phyloP scores from a whole-genome alignment of 2,888 invertebrate species.

The Drosophila algonquin region DNA sequence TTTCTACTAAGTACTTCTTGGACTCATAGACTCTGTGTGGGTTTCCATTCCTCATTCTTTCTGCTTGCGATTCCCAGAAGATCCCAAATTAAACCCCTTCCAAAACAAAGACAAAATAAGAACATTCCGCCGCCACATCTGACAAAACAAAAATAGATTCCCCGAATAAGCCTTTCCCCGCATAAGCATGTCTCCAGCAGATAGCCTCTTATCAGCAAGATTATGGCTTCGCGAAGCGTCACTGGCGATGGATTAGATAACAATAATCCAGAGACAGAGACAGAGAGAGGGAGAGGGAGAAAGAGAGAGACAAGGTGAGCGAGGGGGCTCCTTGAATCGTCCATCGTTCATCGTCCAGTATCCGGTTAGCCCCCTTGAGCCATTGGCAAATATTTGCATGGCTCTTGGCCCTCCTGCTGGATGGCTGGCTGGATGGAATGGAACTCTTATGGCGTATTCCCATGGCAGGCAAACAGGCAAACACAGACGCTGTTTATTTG shows the following conservation, averaged over 20 bases:
- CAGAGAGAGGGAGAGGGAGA: slow-evolving; percentile 10
- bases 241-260: slow-evolving; percentile 36
- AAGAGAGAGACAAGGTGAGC: no score
- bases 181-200: neutral
- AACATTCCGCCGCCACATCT: neutral
- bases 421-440: neutral
- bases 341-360: slow-evolving; percentile 27
- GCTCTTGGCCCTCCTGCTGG: slow-evolving; percentile 41
- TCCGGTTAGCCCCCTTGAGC: slow-evolving; percentile 42
- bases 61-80: no score
- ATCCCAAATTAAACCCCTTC: no score
- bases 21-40: no score
- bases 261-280: slow-evolving; percentile 32
- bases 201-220: neutral
- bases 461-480: slow-evolving; percentile 30
- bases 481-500: slow-evolving; percentile 45
- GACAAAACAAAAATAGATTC: neutral
- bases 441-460: neutral
- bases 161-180: neutral
- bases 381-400: slow-evolving; percentile 43
- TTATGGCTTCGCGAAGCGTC: neutral
- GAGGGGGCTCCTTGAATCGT: neutral
- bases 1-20: no score
- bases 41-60: no score
- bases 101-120: neutral